Evolutionary conservation across 2,113 vertebrate species (phyloP), one percentile per base, ranked within the genome.

Genomic region (Accipiter cooperii): DNA sequence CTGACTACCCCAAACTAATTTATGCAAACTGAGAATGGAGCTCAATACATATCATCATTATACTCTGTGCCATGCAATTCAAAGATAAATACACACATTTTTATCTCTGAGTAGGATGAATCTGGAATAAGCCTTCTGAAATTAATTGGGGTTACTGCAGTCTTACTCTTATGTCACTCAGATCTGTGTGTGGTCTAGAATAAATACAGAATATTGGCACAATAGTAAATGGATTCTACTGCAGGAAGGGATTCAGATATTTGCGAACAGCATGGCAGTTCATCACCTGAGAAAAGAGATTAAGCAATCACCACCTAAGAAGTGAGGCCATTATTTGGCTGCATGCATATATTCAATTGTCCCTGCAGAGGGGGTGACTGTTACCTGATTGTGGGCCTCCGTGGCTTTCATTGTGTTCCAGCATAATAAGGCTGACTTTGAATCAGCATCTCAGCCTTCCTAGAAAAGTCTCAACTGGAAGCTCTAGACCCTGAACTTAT

Each of bases 71-170:
- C 40, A 66, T 61, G 40, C 58, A 92, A 93, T 74, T 84, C 82
- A 47, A 77, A 86, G 75, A 81, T 69, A 96, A 92, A 88, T 70
- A 87, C 34, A 36, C 68, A 34, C 29, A 38, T 66, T 93, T 92
- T 93, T 86, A 84, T 81, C 58, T 94, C 90, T 6, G 12, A 90
- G 54, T 61, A 63, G 82, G 66, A 71, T 93, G 91, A 91, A 85
- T 47, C 44, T 65, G 68, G 51, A 90, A 85, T 84, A 93, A 88
- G 46, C 82, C 78, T 77, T 60, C 71, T 64, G 66, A 95, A 96
- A 92, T 90, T 95, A 96, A 96, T 81, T 90, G 54, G 33, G 68
- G 79, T 93, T 90, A 83, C 38, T 89, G 76, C 73, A 93, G 77
- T 15, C 57, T 75, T 82, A 75, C 22, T 78, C 60, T 51, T 47